Evolutionary conservation across 2,113 vertebrate species (phyloP), one percentile per base, ranked within the genome.

Genomic region (Halcyon senegalensis): DNA sequence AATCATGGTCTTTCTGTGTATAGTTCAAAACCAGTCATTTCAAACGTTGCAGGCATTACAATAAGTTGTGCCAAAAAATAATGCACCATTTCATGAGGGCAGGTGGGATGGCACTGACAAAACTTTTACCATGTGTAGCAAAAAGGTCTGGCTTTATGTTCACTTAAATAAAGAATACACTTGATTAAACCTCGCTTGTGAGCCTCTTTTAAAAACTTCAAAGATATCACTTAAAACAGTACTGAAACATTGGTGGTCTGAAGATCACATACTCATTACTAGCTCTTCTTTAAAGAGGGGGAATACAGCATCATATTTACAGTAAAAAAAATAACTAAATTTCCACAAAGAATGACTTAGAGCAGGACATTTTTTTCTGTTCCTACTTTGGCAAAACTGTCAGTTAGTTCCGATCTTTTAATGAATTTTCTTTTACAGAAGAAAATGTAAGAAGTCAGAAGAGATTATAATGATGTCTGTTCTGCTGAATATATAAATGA

Each of bases 101-200:
- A 87, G 30, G 37, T 92, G 31, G 35, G 41, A 87, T 81, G 75
- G n/a, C 84, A 76, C 85, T 89, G 37, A 77, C 25, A 94, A 79
- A 84, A 68, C 25, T 95, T 96, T 91, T 92, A 70, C 41, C n/a
- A 31, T 48, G 35, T 69, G 81, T 90, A 80, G 51, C 76, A 41
- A 96, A 97, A 97, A 70, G 35, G 2, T 44, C 80, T 73, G 76
- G 74, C 27, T 96, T 94, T 95, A 58, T 48, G 18, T 67, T 37
- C 18, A 46, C 44, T 16, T 74, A 73, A 95, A 69, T 87, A 96
- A 94, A 84, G 81, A 91, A 92, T 92, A 73, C 55, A 59, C 35
- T 90, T 76, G 27, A 67, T 63, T 81, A 35, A 72, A 89, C 68
- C 94, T 97, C 35, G 73, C 11, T 94, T 82, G 37, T 53, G 63